Evolutionary conservation across 64 coral and sea anemone species (phyloP).

Genomic region (Actinia tenebrosa): DNA sequence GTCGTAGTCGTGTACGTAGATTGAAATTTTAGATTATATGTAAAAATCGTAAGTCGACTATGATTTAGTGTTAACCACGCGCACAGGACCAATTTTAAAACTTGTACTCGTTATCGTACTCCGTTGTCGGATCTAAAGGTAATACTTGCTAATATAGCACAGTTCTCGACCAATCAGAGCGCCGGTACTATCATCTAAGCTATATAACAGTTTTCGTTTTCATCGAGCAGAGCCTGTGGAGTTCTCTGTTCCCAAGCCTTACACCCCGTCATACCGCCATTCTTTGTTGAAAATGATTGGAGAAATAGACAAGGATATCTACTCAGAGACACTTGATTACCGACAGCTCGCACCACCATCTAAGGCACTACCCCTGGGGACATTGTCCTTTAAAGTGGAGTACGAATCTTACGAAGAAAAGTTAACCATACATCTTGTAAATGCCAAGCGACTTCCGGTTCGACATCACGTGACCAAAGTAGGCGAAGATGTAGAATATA

Average conservation of each 20-base stretch:
- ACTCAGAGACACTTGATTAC: constrained; percentile 29
- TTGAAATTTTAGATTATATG: too few species aligned
- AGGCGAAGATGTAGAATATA: constrained; percentile 32
- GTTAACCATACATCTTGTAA: constrained; percentile 55
- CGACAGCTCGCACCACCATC: constrained; percentile 18
- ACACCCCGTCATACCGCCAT: constrained; percentile 44
- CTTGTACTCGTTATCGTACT: too few species aligned
- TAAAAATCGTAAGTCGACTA: too few species aligned
- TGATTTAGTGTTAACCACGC: too few species aligned
- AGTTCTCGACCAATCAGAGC: too few species aligned
- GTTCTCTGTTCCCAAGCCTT: constrained; percentile 70
- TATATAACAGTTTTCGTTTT: too few species aligned
- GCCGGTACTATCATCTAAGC: too few species aligned
- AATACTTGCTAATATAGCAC: too few species aligned
- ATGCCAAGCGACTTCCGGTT: constrained; percentile 61
- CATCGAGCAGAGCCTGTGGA: constrained; percentile 30
- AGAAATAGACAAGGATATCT: constrained; percentile 46
- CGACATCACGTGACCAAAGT: constrained; percentile 59
- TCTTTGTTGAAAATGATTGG: constrained; percentile 23
- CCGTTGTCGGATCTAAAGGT: too few species aligned
- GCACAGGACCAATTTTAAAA: too few species aligned
- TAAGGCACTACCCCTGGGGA: constrained; percentile 44
- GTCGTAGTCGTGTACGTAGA: too few species aligned
- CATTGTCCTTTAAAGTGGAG: constrained; percentile 48
- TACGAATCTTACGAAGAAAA: constrained; percentile 66